Base-by-base conservation (phyloP, 1,140 invertebrate species). In the Leptoteleia sp. region DNA sequence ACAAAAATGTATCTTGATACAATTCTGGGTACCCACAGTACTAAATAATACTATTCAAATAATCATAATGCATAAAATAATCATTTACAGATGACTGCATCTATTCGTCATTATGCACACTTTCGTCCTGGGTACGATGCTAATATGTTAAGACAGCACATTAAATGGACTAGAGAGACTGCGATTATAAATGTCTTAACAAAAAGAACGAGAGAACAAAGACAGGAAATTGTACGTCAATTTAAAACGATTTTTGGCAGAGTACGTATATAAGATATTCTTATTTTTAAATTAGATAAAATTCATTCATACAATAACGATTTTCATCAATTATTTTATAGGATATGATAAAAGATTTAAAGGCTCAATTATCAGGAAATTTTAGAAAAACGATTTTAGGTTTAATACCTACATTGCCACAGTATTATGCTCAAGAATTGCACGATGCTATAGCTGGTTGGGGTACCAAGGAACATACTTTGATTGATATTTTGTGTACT, bases 371-470 rank as follows among this genome's bases (percentile, higher is more conserved):
- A 16, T 93, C 94, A 12, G 96, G 97, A 8, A 95, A 97, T 87
- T 95, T 98, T 76, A 95, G 97, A 88, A 94, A 97, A 82, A 93
- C 95, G 2, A 94, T 96, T 80, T 80, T 96, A 3, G 95, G 95
- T 0, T 84, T 97, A 40, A 94, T 98, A 93, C 95, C 94, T 4
- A 95, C 96, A 0, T 90, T 97, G 33, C 94, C 94, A 5, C 93
- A 96, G 79, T 98, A 94, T 87, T 96, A 98, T 85, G 97, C 96
- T 35, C 93, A 94, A 83, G 94, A 96, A 87, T 86, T 99, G 29
- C 93, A 97, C 84, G 92, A 96, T 73, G 97, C 97, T 31, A 94
- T 98, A 48, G 90, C 92, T 38, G 96, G 95, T 3, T 52, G 94
- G 42, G 95, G 95, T 11, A 97, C 95, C 29, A 94, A 96, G 77